These are phyloP conservation scores for Herminia tarsipennalis DNA, from an alignment of 2,888 invertebrate species.

Conservation along the genomic window DNA sequence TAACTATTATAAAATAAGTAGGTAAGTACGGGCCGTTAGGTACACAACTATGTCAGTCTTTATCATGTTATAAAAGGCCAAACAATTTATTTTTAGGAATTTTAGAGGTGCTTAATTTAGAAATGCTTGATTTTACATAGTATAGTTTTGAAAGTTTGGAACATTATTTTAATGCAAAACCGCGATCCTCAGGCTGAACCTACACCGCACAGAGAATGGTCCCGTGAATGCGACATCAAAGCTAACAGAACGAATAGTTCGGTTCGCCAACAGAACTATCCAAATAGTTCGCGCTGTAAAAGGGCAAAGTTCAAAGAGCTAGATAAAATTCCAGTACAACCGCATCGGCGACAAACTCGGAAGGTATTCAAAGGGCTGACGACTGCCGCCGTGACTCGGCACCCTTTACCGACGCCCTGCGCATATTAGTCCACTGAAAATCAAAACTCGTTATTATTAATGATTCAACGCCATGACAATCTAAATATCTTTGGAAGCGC, in stretches of 20 bases:
- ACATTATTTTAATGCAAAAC: constrained; percentile 16
- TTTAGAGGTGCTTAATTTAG: not conserved
- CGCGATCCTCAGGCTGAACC: constrained; percentile 10
- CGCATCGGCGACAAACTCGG: constrained; percentile 81
- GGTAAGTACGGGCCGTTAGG: no score
- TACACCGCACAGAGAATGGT: constrained; percentile 1
- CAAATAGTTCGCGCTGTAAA: constrained; percentile 78
- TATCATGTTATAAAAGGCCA: no score
- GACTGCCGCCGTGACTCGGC: constrained; percentile 73
- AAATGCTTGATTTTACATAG: not conserved
- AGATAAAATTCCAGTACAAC: constrained; percentile 81
- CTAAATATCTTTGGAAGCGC: constrained; percentile 76
- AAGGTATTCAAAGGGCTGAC: constrained; percentile 78
- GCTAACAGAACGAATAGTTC: constrained; percentile 70
- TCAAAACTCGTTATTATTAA: constrained; percentile 84
- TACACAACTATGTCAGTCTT: no score
- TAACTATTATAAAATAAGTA: no score
- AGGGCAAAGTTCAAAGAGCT: constrained; percentile 82
- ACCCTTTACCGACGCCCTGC: constrained; percentile 76
- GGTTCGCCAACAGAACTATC: constrained; percentile 73
- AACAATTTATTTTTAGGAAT: no score
- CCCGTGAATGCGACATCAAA: constrained; percentile 62
- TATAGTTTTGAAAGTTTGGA: constrained; percentile 5
- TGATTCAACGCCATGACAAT: constrained; percentile 81
- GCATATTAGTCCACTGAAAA: constrained; percentile 83